A percentile compares a stretch with the other conserved stretches of the same genome.
These are phyloP conservation scores for Heliconius congener DNA, from an alignment of 1,140 invertebrate genomes.

Conservation along the genomic window DNA sequence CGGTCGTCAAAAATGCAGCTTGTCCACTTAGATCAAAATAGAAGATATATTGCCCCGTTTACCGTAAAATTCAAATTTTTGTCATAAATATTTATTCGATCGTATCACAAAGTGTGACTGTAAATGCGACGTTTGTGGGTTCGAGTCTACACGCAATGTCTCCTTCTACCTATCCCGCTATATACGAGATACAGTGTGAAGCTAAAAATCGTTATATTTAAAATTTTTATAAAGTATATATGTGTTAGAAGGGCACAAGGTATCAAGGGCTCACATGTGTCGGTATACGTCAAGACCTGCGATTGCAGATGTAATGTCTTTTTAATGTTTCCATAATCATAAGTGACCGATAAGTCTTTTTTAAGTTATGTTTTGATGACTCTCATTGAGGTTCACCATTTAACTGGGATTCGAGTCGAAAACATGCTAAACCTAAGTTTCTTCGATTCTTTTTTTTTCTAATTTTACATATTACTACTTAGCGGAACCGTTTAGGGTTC, in stretches of 20 bases:
- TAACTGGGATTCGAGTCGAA: background rate
- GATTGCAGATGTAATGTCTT: background rate
- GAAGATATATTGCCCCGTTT: background rate
- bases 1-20: background rate
- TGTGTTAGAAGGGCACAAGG: background rate
- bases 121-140: background rate
- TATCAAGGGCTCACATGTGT: background rate
- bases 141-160: too few relatives aligned
- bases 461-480: background rate
- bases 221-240: too few relatives aligned
- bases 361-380: background rate
- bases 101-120: background rate
- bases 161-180: too few relatives aligned
- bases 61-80: constrained; percentile 2
- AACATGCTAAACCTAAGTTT: background rate
- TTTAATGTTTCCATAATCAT: background rate
- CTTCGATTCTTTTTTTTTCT: background rate
- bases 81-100: background rate
- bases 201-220: too few relatives aligned
- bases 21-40: background rate
- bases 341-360: background rate
- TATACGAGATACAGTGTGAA: too few relatives aligned
- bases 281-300: background rate
- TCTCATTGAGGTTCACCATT: background rate
- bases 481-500: background rate